phyloP scores from a whole-genome alignment of 2,888 invertebrate species.

The Hirtodrosophila duncani region DNA sequence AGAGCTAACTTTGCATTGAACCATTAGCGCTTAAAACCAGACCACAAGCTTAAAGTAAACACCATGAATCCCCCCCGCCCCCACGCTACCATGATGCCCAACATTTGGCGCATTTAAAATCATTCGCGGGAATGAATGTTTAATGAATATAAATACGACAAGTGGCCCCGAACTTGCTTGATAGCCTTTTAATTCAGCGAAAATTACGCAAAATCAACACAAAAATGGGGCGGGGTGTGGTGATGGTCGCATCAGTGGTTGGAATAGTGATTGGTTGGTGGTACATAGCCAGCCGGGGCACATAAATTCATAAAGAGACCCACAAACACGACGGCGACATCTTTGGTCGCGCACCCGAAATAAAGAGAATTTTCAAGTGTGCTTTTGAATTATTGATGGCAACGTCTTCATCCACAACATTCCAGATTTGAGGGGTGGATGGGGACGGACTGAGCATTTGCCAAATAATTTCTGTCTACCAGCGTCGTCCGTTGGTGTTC shows the following conservation, averaged over 20 bases:
- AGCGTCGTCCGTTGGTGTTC: constrained; percentile 40
- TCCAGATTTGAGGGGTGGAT: constrained; percentile 36
- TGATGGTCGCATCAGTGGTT: neutral
- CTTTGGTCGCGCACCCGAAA: no score
- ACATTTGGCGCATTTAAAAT: constrained; percentile 39
- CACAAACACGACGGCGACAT: neutral
- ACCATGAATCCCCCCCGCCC: no score
- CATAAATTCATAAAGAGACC: constrained; percentile 50
- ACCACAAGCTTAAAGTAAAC: no score
- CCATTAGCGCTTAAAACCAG: no score
- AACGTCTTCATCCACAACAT: constrained; percentile 20
- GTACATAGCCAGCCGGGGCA: constrained; percentile 42
- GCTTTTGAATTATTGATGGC: constrained; percentile 65
- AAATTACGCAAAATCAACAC: constrained; percentile 70
- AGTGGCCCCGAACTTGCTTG: constrained; percentile 39
- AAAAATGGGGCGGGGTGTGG: constrained; percentile 19
- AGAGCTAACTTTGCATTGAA: no score
- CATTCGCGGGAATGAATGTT: constrained; percentile 57
- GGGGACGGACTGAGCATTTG: constrained; percentile 17
- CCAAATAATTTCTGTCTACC: constrained; percentile 56
- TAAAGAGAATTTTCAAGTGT: constrained; percentile 65
- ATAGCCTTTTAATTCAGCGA: constrained; percentile 65
- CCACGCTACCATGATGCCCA: no score
- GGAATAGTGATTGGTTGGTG: constrained; percentile 45
- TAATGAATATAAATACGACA: constrained; percentile 62